Conservation (phyloP, 2,888 invertebrate species). For the Taenaris catops region DNA sequence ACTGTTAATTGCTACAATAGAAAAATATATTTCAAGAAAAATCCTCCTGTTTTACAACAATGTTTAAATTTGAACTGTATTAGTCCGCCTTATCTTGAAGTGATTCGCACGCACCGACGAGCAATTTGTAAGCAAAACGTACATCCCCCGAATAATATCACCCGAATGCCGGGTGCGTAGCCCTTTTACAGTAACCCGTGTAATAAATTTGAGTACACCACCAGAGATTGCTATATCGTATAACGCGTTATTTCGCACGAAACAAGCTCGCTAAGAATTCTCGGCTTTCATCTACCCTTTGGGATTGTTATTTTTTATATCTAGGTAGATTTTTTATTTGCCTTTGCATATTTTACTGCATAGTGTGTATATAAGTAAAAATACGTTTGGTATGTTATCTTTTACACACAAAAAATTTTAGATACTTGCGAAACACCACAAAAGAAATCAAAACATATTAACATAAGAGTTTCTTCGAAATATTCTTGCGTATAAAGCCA, state of each 20-base stretch:
- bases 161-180: conserved; percentile 38
- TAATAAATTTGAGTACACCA: conserved; percentile 59
- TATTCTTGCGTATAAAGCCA: too few species aligned
- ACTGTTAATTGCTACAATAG: too few species aligned
- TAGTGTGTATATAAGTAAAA: too few species aligned
- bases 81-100: conserved; percentile 31
- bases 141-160: conserved; percentile 61
- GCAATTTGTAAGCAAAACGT: conserved; percentile 76
- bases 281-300: conserved; percentile 20
- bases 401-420: too few species aligned
- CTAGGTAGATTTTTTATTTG: conserved; percentile 7
- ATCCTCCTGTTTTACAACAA: conserved; percentile 44
- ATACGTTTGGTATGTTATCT: too few species aligned
- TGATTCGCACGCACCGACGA: conserved; percentile 54
- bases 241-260: conserved; percentile 20
- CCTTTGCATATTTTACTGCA: conserved; percentile 1
- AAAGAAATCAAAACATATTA: too few species aligned
- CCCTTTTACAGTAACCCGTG: conserved; percentile 47
- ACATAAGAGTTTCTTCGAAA: too few species aligned
- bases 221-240: conserved; percentile 51
- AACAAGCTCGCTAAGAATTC: conserved; percentile 16
- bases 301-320: conserved; percentile 14
- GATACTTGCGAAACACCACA: too few species aligned
- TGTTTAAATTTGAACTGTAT: conserved; percentile 50
- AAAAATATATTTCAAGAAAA: too few species aligned